Conservation (phyloP, 2,113 vertebrate species). For the Mellivora capensis region DNA sequence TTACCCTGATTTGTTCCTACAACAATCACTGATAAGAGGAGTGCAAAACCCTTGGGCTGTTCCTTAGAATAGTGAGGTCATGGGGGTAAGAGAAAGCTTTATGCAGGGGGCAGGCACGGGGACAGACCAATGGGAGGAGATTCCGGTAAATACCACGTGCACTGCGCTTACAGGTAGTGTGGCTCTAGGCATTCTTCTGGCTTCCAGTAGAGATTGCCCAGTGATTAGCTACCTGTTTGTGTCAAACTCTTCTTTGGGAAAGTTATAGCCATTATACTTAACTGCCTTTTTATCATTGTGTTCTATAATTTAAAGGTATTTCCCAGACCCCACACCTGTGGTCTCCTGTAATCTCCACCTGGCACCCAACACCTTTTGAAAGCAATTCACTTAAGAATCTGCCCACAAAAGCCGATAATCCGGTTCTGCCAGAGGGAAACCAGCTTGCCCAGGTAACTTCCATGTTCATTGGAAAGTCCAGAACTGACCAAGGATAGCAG, state of each 20-base stretch:
- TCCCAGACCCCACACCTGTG: not conserved
- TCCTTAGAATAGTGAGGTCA: not conserved
- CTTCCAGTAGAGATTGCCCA: not conserved
- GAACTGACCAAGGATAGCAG: not conserved
- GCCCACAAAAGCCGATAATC: not conserved
- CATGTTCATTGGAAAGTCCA: not conserved
- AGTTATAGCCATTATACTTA: not conserved
- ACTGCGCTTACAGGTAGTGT: not conserved
- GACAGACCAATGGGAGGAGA: not conserved
- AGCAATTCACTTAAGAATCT: not conserved
- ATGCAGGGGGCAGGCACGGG: rapidly evolving
- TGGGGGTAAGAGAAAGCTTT: too few species aligned
- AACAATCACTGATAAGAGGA: not conserved
- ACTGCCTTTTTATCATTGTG: not conserved
- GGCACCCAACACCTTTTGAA: not conserved
- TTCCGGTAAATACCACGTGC: rapidly evolving
- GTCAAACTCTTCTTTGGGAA: not conserved
- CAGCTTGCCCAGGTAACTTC: not conserved
- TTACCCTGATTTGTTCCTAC: not conserved
- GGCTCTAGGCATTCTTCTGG: rapidly evolving
- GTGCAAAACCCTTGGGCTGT: not conserved
- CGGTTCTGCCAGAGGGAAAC: not conserved
- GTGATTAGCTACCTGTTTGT: not conserved
- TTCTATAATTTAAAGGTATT: not conserved
- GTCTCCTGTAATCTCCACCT: not conserved